Evolutionary conservation across 2,888 invertebrate genomes (phyloP), one percentile per base, ranked within the genome.

Genomic region (Philereme transversata): DNA sequence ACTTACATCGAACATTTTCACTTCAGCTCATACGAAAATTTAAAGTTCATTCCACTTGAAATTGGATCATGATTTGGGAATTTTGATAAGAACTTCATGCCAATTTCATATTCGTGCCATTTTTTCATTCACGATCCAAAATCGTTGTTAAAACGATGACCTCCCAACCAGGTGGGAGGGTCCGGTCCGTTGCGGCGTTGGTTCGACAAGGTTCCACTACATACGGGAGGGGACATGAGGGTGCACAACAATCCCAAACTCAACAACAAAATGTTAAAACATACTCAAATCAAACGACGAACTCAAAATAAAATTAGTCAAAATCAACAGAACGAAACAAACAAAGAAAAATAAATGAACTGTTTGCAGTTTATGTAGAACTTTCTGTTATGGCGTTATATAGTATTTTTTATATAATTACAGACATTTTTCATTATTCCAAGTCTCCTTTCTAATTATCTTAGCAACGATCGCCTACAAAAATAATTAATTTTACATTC

Each of bases 201-300:
- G 44, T 57, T 60, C 55, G 62, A 57, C 52, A 62, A 57, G 62
- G 48, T 53, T 57, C 54, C 43, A 43, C 43, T 75, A 75, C 65
- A 68, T 77, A 77, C 71, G 69, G 81, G 63, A 63, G 22, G 80
- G 75, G 55, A 55, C 44, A 60, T 79, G 83, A 74, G 76, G 79
- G 84, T 84, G 87, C 87, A 81, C 77, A 79, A 83, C 84, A 79
- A 86, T 83, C 82, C 84, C 83, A 83, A 82, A 80, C 77, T 82
- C 79, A 78, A 78, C 76, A 69, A 76, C 72, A 69, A 73, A 74
- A 79, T 73, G 76, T 79, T 77, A 82, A 77, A 78, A 81, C 78
- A 79, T 67, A 71, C 69, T 70, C 67, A 78, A 80, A 77, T 74
- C 68, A 80, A 78, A 80, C 72, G 68, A 82, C 70, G 64, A 69